Base-by-base conservation (phyloP, 2,113 vertebrate species). In the Epinephelus moara region DNA sequence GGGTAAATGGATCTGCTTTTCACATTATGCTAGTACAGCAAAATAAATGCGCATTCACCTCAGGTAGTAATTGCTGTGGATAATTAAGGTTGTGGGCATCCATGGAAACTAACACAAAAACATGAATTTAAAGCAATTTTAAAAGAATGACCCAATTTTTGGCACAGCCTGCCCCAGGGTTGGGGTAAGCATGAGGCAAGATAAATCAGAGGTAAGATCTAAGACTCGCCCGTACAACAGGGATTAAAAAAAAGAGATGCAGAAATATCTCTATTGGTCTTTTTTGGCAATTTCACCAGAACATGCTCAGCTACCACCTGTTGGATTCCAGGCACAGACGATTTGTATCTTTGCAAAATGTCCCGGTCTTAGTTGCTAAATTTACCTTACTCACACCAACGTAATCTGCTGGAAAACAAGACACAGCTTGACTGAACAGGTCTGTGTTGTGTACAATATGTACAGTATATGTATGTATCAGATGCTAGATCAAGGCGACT, bases 281-380 rank as follows among this genome's bases (percentile, higher is more conserved):
- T 14, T 70, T 71, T 86, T 82, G 83, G 72, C 72, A 19, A 40
- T 66, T 78, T 72, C 7, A 45, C 15, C 23, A 76, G 53, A 81
- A 83, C 40, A 70, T 88, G 74, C 74, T 88, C 55, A 82, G 62
- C 70, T 64, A 47, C 80, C 85, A 83, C 85, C 82, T 88, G 85
- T 89, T 85, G 70, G 47, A 66, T 80, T 80, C 75, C 55, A 75
- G 76, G 25, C 53, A 59, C 82, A 79, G 85, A 88, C 60, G 50
- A 88, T 61, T 81, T 85, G 40, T 52, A 19, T 78, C 57, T 73
- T 56, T 42, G 30, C 56, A 82, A 78, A 85, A 85, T 78, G 70
- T 88, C 66, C 63, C 18, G 17, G 57, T 89, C 64, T 75, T 53
- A 21, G 33, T 21, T 70, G 83, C 73, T 69, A 60, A 81, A 68